These are phyloP conservation scores for Baronia brevicornis DNA, from an alignment of 2,888 invertebrate species.

Conservation along the genomic window DNA sequence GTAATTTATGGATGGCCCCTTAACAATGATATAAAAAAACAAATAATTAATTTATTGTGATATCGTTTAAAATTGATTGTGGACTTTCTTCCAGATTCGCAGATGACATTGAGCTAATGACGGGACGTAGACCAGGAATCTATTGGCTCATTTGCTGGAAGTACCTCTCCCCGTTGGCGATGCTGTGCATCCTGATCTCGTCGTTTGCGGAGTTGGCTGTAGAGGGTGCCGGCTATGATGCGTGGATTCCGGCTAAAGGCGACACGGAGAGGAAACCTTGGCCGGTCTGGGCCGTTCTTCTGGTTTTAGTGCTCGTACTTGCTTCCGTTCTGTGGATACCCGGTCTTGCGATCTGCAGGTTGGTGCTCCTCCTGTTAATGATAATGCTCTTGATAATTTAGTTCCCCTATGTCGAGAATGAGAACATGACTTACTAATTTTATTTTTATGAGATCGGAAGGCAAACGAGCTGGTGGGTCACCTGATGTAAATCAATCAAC, in stretches of 20 bases:
- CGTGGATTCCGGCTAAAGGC: conserved; percentile 86
- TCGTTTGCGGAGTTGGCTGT: conserved; percentile 87
- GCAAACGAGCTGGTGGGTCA: too few species aligned
- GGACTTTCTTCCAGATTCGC: conserved; percentile 80
- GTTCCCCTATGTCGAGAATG: too few species aligned
- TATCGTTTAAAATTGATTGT: too few species aligned
- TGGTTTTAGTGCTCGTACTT: conserved; percentile 83
- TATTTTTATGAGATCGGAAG: too few species aligned
- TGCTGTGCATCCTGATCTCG: conserved; percentile 89
- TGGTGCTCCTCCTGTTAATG: conserved; percentile 15
- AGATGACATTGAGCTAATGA: conserved; percentile 96
- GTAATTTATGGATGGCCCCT: too few species aligned
- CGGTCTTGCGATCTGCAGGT: conserved; percentile 87
- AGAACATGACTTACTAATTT: too few species aligned
- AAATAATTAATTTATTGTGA: too few species aligned
- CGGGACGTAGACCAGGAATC: conserved; percentile 88
- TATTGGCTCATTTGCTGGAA: conserved; percentile 98
- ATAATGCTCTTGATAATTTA: too few species aligned
- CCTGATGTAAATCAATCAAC: too few species aligned
- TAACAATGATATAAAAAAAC: too few species aligned
- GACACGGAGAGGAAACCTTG: conserved; percentile 86
- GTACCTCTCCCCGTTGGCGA: conserved; percentile 91
- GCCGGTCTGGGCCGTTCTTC: conserved; percentile 88
- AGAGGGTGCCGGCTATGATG: conserved; percentile 89
- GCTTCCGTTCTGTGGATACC: conserved; percentile 94